These are phyloP conservation scores for Cheilosia urbana DNA, from an alignment of 2,888 invertebrate genomes.

Conservation along the genomic window DNA sequence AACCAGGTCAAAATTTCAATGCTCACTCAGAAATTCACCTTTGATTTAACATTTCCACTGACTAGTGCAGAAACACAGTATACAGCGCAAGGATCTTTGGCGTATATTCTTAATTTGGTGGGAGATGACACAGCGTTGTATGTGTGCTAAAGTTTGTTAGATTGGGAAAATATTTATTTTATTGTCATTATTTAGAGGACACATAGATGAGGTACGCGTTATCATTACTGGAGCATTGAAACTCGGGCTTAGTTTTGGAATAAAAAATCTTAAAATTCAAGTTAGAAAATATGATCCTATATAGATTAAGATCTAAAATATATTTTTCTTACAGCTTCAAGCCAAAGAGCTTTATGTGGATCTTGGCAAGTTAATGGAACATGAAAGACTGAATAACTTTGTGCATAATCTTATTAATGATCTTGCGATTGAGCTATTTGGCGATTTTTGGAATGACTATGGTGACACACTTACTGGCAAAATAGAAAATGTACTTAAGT, in stretches of 20 bases:
- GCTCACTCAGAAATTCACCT: constrained; percentile 35
- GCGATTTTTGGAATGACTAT: constrained; percentile 80
- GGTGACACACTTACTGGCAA: constrained; percentile 74
- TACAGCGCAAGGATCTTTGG: constrained; percentile 81
- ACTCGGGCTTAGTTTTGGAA: constrained; percentile 75
- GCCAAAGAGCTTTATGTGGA: constrained; percentile 78
- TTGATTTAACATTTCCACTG: constrained; percentile 56
- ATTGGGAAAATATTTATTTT: background rate
- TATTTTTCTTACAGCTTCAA: constrained; percentile 67
- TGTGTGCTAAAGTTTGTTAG: constrained; percentile 56
- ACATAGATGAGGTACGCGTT: constrained; percentile 76
- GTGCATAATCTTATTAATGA: constrained; percentile 80
- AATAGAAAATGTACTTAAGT: constrained; percentile 77
- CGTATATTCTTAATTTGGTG: constrained; percentile 79
- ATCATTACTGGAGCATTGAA: constrained; percentile 78
- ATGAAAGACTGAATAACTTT: constrained; percentile 80
- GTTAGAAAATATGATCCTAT: constrained; percentile 45
- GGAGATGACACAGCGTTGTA: constrained; percentile 80
- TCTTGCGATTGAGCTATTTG: constrained; percentile 80
- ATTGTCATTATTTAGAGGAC: constrained; percentile 62
- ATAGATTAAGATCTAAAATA: background rate
- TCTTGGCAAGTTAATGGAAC: constrained; percentile 79
- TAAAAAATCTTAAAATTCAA: constrained; percentile 78
- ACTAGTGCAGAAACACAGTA: constrained; percentile 79
- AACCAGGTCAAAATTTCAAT: constrained; percentile 47